These are phyloP conservation scores for Netelia virgata DNA, from an alignment of 2,888 invertebrate species.

Conservation along the genomic window DNA sequence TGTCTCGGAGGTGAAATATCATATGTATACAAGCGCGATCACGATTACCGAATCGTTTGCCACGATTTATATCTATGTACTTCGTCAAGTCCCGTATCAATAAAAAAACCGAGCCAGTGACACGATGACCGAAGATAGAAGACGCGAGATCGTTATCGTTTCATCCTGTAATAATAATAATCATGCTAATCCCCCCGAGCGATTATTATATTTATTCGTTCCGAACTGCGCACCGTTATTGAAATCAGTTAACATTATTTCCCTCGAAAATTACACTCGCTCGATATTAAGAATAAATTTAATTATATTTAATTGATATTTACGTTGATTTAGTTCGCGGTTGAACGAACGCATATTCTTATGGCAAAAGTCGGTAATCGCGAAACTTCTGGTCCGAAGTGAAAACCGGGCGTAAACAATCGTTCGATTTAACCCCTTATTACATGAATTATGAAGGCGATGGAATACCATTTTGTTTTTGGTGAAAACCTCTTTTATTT, in stretches of 20 bases:
- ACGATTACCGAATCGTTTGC: constrained; percentile 10
- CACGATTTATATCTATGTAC: constrained; percentile 15
- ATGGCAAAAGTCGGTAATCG: no score
- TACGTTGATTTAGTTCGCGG: background rate
- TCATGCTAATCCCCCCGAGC: background rate
- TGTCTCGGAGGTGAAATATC: constrained; percentile 31
- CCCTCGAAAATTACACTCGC: background rate
- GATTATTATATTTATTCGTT: background rate
- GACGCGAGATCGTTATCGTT: constrained; percentile 46
- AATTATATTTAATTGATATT: background rate
- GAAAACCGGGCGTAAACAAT: no score
- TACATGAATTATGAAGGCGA: no score
- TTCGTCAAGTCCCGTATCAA: constrained; percentile 25
- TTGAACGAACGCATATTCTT: background rate
- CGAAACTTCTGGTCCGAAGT: no score
- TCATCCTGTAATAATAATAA: constrained; percentile 41
- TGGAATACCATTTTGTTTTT: no score
- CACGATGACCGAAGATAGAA: constrained; percentile 38
- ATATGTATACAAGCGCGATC: background rate
- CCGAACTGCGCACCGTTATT: background rate
- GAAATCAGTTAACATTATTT: background rate
- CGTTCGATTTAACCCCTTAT: no score
- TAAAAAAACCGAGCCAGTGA: constrained; percentile 15
- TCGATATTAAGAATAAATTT: background rate
- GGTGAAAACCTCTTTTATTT: no score